These are phyloP conservation scores for Fabriciana adippe DNA, from an alignment of 2,888 invertebrate species.

Conservation along the genomic window DNA sequence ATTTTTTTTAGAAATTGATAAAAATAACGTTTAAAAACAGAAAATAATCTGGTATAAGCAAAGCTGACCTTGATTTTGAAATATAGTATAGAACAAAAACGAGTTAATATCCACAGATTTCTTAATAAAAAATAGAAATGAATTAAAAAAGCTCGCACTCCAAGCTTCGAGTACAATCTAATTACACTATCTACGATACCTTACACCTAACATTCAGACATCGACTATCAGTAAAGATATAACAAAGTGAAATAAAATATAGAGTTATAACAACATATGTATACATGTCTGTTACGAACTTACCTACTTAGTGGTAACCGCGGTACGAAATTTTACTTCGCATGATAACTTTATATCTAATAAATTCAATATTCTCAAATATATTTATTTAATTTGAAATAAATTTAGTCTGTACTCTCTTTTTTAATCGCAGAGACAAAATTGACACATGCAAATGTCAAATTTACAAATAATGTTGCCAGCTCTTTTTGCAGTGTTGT, in stretches of 20 bases:
- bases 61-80: too few relatives aligned
- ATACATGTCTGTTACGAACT: not conserved
- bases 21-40: too few relatives aligned
- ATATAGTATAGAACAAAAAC: too few relatives aligned
- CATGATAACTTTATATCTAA: conserved; percentile 13
- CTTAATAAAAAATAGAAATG: too few relatives aligned
- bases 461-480: too few relatives aligned
- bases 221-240: conserved; percentile 31
- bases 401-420: too few relatives aligned
- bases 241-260: conserved; percentile 32
- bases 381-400: not conserved
- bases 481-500: too few relatives aligned
- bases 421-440: too few relatives aligned
- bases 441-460: too few relatives aligned
- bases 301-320: not conserved
- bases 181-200: conserved; percentile 15
- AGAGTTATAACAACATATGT: conserved; percentile 15
- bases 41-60: too few relatives aligned
- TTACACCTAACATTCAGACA: conserved; percentile 28
- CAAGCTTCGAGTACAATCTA: not conserved
- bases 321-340: not conserved
- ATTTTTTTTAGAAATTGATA: too few relatives aligned
- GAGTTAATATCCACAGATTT: too few relatives aligned
- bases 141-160: not conserved
- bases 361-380: conserved; percentile 15